Evolutionary conservation across 2,888 invertebrate species (phyloP).

Genomic region (Anaspis maculata): DNA sequence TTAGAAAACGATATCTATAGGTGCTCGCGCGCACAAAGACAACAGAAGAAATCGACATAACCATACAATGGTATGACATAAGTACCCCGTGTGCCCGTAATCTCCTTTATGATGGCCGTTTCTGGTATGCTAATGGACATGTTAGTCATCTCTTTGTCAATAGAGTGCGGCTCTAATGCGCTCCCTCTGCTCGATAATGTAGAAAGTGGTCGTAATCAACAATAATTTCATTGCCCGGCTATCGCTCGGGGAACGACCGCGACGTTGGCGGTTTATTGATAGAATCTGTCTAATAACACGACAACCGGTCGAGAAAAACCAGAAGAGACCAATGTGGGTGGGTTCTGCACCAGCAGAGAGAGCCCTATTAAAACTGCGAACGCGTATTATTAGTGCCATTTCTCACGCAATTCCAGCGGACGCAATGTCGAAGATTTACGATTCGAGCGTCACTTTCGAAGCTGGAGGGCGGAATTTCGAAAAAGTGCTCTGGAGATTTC

Average conservation of each 20-base stretch:
- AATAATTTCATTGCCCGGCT: too few relatives aligned
- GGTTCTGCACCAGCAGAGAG: slow-evolving; percentile 8
- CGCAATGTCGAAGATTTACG: too few relatives aligned
- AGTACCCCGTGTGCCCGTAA: slow-evolving; percentile 13
- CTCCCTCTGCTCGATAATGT: too few relatives aligned
- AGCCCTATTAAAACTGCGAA: slow-evolving; percentile 10
- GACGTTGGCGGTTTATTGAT: too few relatives aligned
- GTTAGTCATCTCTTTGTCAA: slow-evolving; percentile 20
- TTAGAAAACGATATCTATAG: slow-evolving; percentile 15
- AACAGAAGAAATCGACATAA: slow-evolving; percentile 11
- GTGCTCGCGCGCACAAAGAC: too few relatives aligned
- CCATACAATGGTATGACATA: slow-evolving; percentile 17
- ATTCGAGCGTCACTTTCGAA: too few relatives aligned
- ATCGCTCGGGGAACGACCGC: too few relatives aligned
- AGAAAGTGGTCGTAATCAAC: slow-evolving; percentile 11
- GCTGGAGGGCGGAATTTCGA: too few relatives aligned
- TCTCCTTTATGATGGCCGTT: slow-evolving; percentile 17
- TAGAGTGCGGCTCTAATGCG: slow-evolving; percentile 19
- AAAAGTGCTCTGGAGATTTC: too few relatives aligned
- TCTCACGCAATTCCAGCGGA: slow-evolving; percentile 14
- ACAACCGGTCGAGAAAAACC: too few relatives aligned
- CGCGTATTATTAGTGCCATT: slow-evolving; percentile 8
- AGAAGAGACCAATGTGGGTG: slow-evolving; percentile 8
- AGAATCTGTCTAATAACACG: too few relatives aligned
- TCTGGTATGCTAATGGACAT: slow-evolving; percentile 21